Conservation (phyloP, 2,888 invertebrate species). For the Agonopterix heracliana region DNA sequence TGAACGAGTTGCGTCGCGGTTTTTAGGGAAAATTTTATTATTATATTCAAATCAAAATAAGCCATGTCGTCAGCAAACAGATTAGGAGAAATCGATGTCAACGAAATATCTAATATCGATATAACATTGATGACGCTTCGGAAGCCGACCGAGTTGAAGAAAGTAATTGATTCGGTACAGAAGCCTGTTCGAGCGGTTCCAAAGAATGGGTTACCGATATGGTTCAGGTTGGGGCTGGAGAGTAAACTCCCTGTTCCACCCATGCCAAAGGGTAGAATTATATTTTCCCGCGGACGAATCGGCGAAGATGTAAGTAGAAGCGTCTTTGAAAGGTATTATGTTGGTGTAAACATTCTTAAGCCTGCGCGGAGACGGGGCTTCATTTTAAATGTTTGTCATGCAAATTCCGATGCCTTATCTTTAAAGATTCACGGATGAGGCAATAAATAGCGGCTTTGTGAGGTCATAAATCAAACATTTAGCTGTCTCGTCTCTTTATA, state of each 20-base stretch:
- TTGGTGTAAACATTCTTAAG: too few species aligned
- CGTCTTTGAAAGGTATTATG: too few species aligned
- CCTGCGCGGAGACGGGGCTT: slow-evolving; percentile 15
- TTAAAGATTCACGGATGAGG: slow-evolving; percentile 27
- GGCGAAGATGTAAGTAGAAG: slow-evolving; percentile 64
- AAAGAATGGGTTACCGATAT: slow-evolving; percentile 67
- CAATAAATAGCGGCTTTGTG: slow-evolving; percentile 19
- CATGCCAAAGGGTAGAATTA: slow-evolving; percentile 64
- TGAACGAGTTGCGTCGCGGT: slow-evolving; percentile 17
- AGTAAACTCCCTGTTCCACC: slow-evolving; percentile 71
- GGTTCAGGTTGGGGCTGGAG: slow-evolving; percentile 71
- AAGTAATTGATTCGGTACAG: slow-evolving; percentile 64
- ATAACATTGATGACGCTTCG: slow-evolving; percentile 57
- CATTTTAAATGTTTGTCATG: slow-evolving; percentile 39
- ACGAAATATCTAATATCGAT: slow-evolving; percentile 43
- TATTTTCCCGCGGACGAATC: slow-evolving; percentile 70
- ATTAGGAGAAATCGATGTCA: slow-evolving; percentile 27
- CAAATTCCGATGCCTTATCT: slow-evolving; percentile 28
- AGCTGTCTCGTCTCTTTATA: not conserved
- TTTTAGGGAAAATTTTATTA: slow-evolving; percentile 28
- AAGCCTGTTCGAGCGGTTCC: slow-evolving; percentile 64
- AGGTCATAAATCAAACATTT: slow-evolving; percentile 25
- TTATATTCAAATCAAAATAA: slow-evolving; percentile 19
- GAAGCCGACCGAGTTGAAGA: slow-evolving; percentile 63
- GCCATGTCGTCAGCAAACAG: slow-evolving; percentile 29